Evolutionary conservation across 2,113 vertebrate genomes (phyloP).

Genomic region (Silurus asotus): DNA sequence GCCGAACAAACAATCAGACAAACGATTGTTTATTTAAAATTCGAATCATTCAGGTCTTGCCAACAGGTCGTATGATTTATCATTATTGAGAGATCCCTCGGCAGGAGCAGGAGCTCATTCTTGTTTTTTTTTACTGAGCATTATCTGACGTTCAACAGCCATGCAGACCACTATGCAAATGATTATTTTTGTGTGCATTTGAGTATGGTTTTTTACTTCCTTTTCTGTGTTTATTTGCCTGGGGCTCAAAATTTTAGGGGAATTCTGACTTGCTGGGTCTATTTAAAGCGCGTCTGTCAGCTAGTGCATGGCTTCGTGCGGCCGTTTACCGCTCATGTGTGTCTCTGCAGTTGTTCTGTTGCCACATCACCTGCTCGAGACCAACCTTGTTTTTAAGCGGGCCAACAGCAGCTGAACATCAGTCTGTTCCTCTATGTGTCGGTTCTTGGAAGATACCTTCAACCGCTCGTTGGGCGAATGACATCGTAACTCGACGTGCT

Average conservation of each 20-base stretch:
- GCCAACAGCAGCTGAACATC: conserved; percentile 55
- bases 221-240: conserved; percentile 62
- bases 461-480: neutral
- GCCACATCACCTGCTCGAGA: conserved; percentile 49
- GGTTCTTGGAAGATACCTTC: conserved; percentile 14
- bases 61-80: neutral
- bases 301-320: conserved; percentile 53
- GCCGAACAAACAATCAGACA: neutral
- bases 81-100: neutral
- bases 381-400: conserved; percentile 54
- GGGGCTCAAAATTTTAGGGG: conserved; percentile 63
- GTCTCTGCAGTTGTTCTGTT: conserved; percentile 61
- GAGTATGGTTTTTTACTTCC: conserved; percentile 59
- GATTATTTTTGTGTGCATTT: conserved; percentile 53
- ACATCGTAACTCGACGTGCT: too few species aligned
- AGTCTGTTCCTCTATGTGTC: conserved; percentile 42
- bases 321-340: conserved; percentile 61
- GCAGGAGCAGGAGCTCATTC: neutral
- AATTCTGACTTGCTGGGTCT: conserved; percentile 61
- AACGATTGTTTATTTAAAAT: neutral
- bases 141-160: conserved; percentile 39
- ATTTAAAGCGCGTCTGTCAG: conserved; percentile 61
- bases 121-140: neutral
- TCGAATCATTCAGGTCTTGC: neutral
- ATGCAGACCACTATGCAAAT: conserved; percentile 60